phyloP scores from a whole-genome alignment of 2,888 invertebrate species.

The Ectobius pallidus region DNA sequence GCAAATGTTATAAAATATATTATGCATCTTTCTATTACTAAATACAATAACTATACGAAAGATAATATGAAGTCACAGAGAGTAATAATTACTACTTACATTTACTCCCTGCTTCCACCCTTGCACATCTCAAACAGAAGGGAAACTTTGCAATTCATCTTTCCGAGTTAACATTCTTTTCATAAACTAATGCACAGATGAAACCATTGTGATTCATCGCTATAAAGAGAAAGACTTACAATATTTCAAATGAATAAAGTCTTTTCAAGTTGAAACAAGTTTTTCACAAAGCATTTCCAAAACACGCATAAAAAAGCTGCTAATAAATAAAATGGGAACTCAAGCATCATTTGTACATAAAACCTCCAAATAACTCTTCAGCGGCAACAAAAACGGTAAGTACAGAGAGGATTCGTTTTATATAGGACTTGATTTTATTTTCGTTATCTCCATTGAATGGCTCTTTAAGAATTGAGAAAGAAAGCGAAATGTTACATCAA shows the following conservation, averaged over 20 bases:
- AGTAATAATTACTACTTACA: no score
- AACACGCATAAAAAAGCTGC: conserved; percentile 22
- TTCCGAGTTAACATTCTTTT: conserved; percentile 25
- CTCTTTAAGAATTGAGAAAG: not conserved
- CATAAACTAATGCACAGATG: conserved; percentile 33
- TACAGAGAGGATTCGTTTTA: conserved; percentile 1
- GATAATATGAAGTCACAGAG: no score
- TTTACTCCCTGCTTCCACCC: no score
- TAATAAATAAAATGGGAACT: conserved; percentile 21
- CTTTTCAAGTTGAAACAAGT: conserved; percentile 24
- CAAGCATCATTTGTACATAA: conserved; percentile 1
- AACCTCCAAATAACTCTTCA: conserved; percentile 4
- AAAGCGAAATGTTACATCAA: conserved; percentile 25
- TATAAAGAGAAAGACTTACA: conserved; percentile 18
- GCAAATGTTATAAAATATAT: no score
- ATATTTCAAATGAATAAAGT: conserved; percentile 17
- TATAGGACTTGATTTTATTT: conserved; percentile 5
- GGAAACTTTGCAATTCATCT: not conserved
- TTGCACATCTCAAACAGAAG: not conserved
- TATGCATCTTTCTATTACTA: no score
- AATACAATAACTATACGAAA: no score
- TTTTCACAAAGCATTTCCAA: not conserved
- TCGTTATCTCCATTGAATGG: conserved; percentile 18
- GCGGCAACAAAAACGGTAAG: not conserved
- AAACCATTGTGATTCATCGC: not conserved